phyloP scores from a whole-genome alignment of 2,113 vertebrate species.

The Salvelinus sp. region DNA sequence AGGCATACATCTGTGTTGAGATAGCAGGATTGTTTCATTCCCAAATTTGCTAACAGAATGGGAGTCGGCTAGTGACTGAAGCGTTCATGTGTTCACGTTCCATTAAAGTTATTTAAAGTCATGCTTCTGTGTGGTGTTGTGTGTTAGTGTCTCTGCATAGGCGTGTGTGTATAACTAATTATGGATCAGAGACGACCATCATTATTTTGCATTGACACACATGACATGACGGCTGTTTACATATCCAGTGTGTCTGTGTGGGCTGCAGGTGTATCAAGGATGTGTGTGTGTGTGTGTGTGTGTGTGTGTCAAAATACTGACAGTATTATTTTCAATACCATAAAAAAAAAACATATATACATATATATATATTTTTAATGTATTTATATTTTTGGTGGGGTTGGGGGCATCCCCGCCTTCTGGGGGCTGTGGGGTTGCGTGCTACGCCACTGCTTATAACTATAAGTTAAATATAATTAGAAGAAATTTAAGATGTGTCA shows the following conservation, averaged over 20 bases:
- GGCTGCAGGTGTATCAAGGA: conserved; percentile 2
- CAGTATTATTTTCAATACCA: too few species aligned
- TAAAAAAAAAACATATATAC: too few species aligned
- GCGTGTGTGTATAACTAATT: conserved; percentile 33
- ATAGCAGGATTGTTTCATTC: neutral
- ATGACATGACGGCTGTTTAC: conserved; percentile 30
- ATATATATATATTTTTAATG: too few species aligned
- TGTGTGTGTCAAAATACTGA: neutral
- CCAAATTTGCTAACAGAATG: neutral
- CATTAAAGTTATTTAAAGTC: neutral
- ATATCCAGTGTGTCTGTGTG: conserved; percentile 16
- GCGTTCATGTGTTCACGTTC: neutral
- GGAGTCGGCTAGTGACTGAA: neutral
- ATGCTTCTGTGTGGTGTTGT: neutral
- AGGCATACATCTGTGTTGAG: conserved; percentile 14
- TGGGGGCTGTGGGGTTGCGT: too few species aligned
- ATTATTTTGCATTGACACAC: conserved; percentile 57
- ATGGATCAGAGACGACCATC: conserved; percentile 66
- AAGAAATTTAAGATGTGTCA: too few species aligned
- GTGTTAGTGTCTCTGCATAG: conserved; percentile 3
- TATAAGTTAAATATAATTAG: too few species aligned
- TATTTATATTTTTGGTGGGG: too few species aligned
- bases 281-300: conserved; percentile 7
- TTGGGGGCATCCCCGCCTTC: too few species aligned
- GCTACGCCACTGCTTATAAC: too few species aligned